Percentiles rank a stretch among this genome's conserved stretches.
Conservation (phyloP, 2,113 vertebrate species). For the Ailurus styani region DNA sequence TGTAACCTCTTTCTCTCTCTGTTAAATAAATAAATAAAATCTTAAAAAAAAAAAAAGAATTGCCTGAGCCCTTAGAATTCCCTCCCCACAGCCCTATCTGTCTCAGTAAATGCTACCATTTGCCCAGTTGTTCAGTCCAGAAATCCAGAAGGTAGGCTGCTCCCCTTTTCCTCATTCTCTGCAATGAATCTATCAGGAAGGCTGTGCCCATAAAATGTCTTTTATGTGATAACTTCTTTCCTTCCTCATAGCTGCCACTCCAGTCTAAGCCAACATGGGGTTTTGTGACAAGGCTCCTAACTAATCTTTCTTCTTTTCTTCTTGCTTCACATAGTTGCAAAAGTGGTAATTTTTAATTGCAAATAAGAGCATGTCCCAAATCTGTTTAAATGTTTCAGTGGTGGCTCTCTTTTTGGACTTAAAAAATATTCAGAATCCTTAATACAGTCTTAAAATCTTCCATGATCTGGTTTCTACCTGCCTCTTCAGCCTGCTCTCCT, state of each 20-base stretch:
- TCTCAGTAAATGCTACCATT: neutral
- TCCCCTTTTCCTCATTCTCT: neutral
- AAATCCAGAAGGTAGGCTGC: neutral
- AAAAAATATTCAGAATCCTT: neutral
- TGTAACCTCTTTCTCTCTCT: no score
- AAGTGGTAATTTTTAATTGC: neutral
- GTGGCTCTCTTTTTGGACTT: neutral
- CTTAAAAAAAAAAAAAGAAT: no score
- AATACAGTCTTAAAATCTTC: neutral
- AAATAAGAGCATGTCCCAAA: neutral
- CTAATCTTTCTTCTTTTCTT: neutral
- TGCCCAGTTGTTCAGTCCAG: neutral
- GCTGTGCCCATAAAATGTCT: neutral
- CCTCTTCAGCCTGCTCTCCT: neutral
- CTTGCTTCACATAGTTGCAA: neutral
- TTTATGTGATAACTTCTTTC: neutral
- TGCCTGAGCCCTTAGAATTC: neutral
- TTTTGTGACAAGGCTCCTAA: neutral
- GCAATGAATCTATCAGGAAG: neutral
- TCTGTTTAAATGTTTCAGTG: neutral
- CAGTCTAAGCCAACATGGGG: neutral
- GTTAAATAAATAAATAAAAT: no score
- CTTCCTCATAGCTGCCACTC: no score
- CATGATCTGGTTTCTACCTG: neutral
- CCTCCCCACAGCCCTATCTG: neutral